A percentile compares a stretch with the other conserved stretches of the same genome.
phyloP scores from a whole-genome alignment of 1,140 invertebrate genomes.

The Pachyrhynchus sulphureomaculatus region DNA sequence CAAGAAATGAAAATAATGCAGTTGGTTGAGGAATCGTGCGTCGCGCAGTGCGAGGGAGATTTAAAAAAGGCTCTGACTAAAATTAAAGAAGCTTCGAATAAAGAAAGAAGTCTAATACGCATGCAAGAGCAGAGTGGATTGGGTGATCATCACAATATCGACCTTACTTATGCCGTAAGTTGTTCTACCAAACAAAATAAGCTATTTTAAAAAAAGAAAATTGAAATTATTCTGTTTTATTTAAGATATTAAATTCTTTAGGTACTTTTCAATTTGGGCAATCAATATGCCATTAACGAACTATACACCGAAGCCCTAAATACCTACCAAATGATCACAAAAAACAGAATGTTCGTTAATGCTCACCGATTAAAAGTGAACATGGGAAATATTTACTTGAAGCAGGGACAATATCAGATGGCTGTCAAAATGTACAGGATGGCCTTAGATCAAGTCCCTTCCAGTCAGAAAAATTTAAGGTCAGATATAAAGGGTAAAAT shows the following conservation, averaged over 20 bases:
- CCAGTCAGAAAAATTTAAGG: constrained; percentile 88
- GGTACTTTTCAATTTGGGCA: constrained; percentile 92
- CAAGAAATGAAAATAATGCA: constrained; percentile 81
- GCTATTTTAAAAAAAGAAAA: no score
- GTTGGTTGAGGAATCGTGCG: constrained; percentile 81
- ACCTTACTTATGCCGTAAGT: constrained; percentile 88
- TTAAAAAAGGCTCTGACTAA: constrained; percentile 73
- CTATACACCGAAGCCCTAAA: constrained; percentile 95
- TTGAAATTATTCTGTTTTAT: not conserved
- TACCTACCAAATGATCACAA: constrained; percentile 88
- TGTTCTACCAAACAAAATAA: not conserved
- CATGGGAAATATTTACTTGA: constrained; percentile 97
- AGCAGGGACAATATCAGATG: constrained; percentile 90
- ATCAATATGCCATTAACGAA: constrained; percentile 90
- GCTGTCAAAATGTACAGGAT: constrained; percentile 84
- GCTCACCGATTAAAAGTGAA: constrained; percentile 92
- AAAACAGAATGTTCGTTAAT: constrained; percentile 84
- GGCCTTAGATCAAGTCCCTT: constrained; percentile 54
- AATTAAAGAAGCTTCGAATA: constrained; percentile 93
- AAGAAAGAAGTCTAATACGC: constrained; percentile 86
- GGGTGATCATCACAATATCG: constrained; percentile 86
- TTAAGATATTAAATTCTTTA: constrained; percentile 47
- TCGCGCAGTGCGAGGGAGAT: constrained; percentile 55
- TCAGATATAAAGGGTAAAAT: no score
- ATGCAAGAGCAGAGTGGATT: constrained; percentile 88